phyloP scores from a whole-genome alignment of 2,797 vertebrate genomes.

The Craterocephalus amniculus region DNA sequence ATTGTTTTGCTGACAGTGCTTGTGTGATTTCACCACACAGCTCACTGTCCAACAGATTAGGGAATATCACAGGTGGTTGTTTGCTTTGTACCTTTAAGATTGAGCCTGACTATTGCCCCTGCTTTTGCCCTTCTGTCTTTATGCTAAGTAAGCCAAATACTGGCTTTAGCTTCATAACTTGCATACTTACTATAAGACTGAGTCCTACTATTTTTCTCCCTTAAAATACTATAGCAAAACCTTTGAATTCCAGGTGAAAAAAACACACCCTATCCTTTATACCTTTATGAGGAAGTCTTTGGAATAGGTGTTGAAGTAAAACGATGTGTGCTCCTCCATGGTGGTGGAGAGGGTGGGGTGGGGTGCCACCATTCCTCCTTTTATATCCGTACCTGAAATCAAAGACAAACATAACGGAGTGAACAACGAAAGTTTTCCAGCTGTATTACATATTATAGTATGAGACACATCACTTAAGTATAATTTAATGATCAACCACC shows the following conservation, averaged over 20 bases:
- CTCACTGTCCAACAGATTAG: neutral
- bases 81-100: neutral
- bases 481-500: conserved; percentile 76
- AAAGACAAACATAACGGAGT: conserved; percentile 1
- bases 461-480: neutral
- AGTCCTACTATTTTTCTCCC: no score
- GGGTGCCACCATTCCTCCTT: conserved; percentile 87
- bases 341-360: conserved; percentile 80
- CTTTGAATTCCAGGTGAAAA: neutral
- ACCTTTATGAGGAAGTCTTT: conserved; percentile 93
- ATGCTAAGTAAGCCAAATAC: neutral
- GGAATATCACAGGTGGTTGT: neutral
- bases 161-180: neutral
- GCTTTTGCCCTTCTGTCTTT: neutral
- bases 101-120: neutral
- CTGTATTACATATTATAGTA: neutral
- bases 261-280: conserved; percentile 9
- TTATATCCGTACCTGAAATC: conserved; percentile 89
- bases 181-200: neutral
- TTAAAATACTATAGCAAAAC: neutral
- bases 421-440: neutral
- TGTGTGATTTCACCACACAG: neutral
- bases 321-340: conserved; percentile 86
- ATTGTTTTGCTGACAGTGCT: neutral
- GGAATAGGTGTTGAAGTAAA: conserved; percentile 93